phyloP scores from a whole-genome alignment of 2,888 invertebrate species.

The Phalera bucephala region DNA sequence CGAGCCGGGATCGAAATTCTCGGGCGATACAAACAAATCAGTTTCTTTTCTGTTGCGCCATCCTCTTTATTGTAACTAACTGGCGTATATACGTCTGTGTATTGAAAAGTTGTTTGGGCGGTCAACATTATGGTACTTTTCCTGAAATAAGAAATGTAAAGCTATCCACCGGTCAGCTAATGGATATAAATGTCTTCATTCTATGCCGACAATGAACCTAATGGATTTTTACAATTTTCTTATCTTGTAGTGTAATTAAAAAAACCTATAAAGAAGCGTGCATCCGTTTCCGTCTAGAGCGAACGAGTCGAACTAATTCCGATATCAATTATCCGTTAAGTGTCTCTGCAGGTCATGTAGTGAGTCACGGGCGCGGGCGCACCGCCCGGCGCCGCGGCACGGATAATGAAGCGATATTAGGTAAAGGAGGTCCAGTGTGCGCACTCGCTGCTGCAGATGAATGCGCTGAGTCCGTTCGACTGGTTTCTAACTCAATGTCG shows the following conservation, averaged over 20 bases:
- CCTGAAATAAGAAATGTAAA: conserved; percentile 16
- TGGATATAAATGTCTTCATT: conserved; percentile 23
- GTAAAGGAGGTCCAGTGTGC: conserved; percentile 36
- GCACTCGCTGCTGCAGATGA: conserved; percentile 50
- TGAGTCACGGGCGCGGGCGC: conserved; percentile 17
- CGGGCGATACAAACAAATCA: conserved; percentile 11
- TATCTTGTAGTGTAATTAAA: conserved; percentile 25
- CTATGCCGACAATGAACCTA: conserved; percentile 9
- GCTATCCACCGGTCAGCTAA: conserved; percentile 14
- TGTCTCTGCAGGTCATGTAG: conserved; percentile 19
- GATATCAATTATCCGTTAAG: conserved; percentile 18
- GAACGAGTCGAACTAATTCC: conserved; percentile 19
- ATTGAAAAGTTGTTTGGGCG: conserved; percentile 2
- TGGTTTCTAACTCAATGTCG: conserved; percentile 80
- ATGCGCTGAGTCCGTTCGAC: conserved; percentile 66
- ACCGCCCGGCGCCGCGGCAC: conserved; percentile 19
- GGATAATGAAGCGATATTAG: conserved; percentile 33
- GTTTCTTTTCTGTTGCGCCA: not conserved
- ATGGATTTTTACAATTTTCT: conserved; percentile 17
- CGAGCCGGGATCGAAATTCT: conserved; percentile 31
- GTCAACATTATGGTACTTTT: conserved; percentile 19
- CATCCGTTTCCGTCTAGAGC: conserved; percentile 24
- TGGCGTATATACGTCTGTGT: not conserved
- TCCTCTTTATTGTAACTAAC: not conserved
- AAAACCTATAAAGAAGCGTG: conserved; percentile 26